Percentiles rank a stretch among this genome's conserved stretches.
These are phyloP conservation scores for Panthera leo DNA, from an alignment of 2,113 vertebrate species.

Conservation along the genomic window DNA sequence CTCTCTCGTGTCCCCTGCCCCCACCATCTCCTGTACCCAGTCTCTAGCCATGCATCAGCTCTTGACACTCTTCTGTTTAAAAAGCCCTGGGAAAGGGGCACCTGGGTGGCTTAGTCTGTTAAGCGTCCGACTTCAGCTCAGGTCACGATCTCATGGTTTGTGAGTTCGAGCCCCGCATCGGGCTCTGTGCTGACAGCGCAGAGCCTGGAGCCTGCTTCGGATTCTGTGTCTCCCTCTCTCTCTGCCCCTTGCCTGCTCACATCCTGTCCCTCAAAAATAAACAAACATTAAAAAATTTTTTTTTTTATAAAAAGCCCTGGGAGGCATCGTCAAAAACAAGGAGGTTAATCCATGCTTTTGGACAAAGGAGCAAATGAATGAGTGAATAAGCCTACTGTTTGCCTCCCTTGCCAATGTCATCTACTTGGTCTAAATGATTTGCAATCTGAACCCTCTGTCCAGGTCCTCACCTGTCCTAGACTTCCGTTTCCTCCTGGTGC, in stretches of 20 bases:
- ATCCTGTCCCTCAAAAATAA: too few species aligned
- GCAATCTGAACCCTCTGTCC: background rate
- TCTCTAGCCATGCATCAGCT: background rate
- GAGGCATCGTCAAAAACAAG: background rate
- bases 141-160: too few species aligned
- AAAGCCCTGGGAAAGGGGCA: background rate
- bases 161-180: too few species aligned
- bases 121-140: too few species aligned
- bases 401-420: background rate
- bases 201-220: too few species aligned
- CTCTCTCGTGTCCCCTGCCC: background rate
- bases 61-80: background rate
- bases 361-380: background rate
- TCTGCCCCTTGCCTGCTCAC: too few species aligned
- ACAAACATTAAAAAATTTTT: too few species aligned
- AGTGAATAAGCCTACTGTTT: background rate
- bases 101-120: too few species aligned
- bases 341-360: background rate
- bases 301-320: background rate
- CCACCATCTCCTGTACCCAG: background rate
- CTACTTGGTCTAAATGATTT: background rate
- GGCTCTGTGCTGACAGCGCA: too few species aligned
- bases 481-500: background rate
- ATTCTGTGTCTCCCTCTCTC: too few species aligned
- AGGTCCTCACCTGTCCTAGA: background rate